These are phyloP conservation scores for Neosalanx taihuensis DNA, from an alignment of 2,797 vertebrate species.

Conservation along the genomic window DNA sequence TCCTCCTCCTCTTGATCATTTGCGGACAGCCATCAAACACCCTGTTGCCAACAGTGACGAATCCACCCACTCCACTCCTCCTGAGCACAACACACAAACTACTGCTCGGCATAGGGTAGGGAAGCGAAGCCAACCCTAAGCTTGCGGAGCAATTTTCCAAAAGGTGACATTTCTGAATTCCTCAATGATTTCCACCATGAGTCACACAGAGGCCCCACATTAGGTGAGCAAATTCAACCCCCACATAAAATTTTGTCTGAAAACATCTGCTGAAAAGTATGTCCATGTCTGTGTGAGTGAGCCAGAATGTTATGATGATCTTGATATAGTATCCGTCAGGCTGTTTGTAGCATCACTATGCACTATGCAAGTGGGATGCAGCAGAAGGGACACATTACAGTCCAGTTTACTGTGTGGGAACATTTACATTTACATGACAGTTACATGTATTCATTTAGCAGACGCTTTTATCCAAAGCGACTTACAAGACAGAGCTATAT, in stretches of 20 bases:
- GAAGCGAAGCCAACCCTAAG: not conserved
- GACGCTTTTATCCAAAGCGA: too few species aligned
- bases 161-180: not conserved
- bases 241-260: not conserved
- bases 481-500: too few species aligned
- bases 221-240: not conserved
- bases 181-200: not conserved
- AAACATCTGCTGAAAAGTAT: not conserved
- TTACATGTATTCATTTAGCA: too few species aligned
- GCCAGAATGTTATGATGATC: not conserved
- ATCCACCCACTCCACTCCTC: conserved; percentile 38
- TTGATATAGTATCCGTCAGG: not conserved
- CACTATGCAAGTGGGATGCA: not conserved
- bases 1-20: not conserved
- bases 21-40: conserved; percentile 17
- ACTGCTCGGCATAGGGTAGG: not conserved
- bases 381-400: not conserved
- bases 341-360: not conserved
- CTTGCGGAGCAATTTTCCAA: not conserved
- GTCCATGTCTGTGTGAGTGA: not conserved
- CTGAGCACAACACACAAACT: conserved; percentile 16
- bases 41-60: conserved; percentile 49
- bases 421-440: not conserved
- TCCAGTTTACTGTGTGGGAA: not conserved
- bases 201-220: not conserved